phyloP scores from a whole-genome alignment of 30 jellyfish, hydroid and myxozoan genomes.

The Turritopsis rubra region DNA sequence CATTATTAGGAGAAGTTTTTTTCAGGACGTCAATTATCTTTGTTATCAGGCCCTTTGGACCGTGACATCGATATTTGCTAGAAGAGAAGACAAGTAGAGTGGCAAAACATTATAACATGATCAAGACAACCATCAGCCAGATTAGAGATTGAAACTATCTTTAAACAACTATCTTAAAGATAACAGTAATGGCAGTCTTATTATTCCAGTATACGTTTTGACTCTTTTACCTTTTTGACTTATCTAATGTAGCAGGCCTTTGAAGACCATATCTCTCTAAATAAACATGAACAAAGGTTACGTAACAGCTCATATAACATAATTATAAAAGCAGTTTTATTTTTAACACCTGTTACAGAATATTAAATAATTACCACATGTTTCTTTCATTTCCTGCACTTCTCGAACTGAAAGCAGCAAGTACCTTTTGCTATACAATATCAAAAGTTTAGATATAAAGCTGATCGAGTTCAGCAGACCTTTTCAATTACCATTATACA shows the following conservation, averaged over 20 bases:
- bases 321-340: neutral
- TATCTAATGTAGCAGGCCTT: constrained; percentile 56
- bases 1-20: constrained; percentile 75
- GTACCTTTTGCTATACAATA: constrained; percentile 57
- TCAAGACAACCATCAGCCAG: neutral
- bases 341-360: neutral
- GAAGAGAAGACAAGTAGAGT: neutral
- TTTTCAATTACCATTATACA: too few relatives aligned
- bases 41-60: constrained; percentile 82
- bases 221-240: constrained; percentile 37
- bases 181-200: too few relatives aligned
- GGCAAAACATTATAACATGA: neutral
- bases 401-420: constrained; percentile 72
- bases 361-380: constrained; percentile 48
- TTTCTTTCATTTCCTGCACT: constrained; percentile 53
- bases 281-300: neutral
- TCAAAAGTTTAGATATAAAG: neutral
- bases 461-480: too few relatives aligned
- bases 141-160: neutral
- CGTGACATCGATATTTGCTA: constrained; percentile 73
- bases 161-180: neutral
- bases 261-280: constrained; percentile 38
- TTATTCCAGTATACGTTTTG: too few relatives aligned
- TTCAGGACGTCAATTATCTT: constrained; percentile 69
- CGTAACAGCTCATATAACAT: neutral